Evolutionary conservation across 1,140 invertebrate species (phyloP), one percentile per base, ranked within the genome.

Genomic region (Sycophila sp.): DNA sequence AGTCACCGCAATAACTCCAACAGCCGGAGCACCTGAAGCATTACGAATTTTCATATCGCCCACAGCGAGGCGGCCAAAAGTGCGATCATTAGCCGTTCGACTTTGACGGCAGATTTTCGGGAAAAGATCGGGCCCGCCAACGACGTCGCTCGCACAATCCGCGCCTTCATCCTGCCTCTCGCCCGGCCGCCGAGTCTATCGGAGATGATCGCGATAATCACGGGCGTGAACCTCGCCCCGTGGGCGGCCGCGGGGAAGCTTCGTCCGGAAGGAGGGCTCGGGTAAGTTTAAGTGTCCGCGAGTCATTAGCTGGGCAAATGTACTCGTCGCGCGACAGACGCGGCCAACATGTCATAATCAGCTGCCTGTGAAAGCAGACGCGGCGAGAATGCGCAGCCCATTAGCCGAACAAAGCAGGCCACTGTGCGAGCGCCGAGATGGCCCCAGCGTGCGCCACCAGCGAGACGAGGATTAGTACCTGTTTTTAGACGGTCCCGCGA

Each of bases 341-440:
- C 76, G 77, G 79, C 77, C 76, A 80, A 83, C 82, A 79, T 83
- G 81, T 85, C 82, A 85, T 83, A 85, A 85, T 85, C 83, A 85
- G 84, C 84, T 83, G 79, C 78, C 81, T 81, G 81, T 83, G 81
- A 82, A 84, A 82, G 81, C 19, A 47, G 15, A 47, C 19, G 30
- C 53, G 1, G 2, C 6, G 40, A 8, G 83, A 83, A 83, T 79
- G 81, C 77, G 76, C 72, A 79, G 79, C 75, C 83, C 79, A 86
- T 86, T 86, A 86, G 77, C 70, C 77, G 77, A 81, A 84, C 83
- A 84, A 84, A 81, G 77, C 76, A 58, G 76, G 75, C 80, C 76
- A 78, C 77, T 84, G 80, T 83, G 17, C 2, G 38, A 40, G 17
- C 2, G 38, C 11, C 6, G 40, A 17, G 5, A 47, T 22, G 24